Evolutionary conservation across 1,140 invertebrate genomes (phyloP), one percentile per base, ranked within the genome.

Genomic region (Doryteuthis pealeii): DNA sequence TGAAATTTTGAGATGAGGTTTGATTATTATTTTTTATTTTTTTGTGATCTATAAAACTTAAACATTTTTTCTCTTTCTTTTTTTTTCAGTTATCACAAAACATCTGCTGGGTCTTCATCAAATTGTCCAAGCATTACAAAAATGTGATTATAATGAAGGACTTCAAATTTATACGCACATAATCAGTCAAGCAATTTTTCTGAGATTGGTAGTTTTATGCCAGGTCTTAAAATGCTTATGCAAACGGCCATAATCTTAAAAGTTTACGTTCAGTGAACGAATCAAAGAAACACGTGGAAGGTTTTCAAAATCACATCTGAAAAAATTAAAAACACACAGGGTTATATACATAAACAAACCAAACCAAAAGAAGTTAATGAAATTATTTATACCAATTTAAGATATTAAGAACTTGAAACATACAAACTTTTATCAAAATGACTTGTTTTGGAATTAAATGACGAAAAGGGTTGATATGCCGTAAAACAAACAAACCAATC

Each of bases 131-230:
- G 88, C 89, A 77, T 90, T 94, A 68, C 91, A 93, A 88, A 90
- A 89, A 74, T 91, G 91, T 49, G 93, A 97, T 84, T 95, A 94
- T 84, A 89, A 88, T 32, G 89, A 89, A 69, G 92, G 93, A 18
- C 87, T 95, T 45, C 85, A 85, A 69, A 87, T 92, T 26, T 92
- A 94, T 79, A 93, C 93, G 8, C 91, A 93, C 81, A 90, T 97
- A 71, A 94, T 95, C 0, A 92, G 93, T 28, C 94, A 94, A 43
- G 90, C 1, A 95, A 96, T 89, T 97, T 97, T 89, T 92, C 94
- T 26, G 92, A 95, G 86, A 95, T 94, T 76, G 93, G 95, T 45
- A 91, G 90, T 77, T 97, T 97, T 86, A 94, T 97, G 92, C 95
- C 95, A 6, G 94, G 93, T 72, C 89, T 97, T 22, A 97, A 97